Conservation (phyloP, 2,888 invertebrate genomes). For the Hesperia comma region DNA sequence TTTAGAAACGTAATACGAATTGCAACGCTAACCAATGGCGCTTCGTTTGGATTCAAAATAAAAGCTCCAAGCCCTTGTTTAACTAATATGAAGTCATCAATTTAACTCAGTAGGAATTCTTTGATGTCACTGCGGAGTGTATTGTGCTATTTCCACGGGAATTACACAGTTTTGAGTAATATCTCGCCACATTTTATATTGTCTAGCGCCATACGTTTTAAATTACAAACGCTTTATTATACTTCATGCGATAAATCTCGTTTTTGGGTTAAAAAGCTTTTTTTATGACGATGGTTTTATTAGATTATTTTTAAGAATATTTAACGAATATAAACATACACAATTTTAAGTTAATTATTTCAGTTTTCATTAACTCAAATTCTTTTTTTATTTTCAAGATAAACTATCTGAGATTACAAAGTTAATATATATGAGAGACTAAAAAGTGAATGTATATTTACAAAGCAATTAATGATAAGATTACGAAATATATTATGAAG, state of each 20-base stretch:
- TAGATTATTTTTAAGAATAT: constrained; percentile 2
- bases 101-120: constrained; percentile 54
- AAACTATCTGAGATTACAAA: too few relatives aligned
- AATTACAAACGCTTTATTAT: constrained; percentile 30
- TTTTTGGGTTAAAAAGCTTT: neutral
- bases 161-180: constrained; percentile 37
- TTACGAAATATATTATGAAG: too few relatives aligned
- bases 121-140: constrained; percentile 56
- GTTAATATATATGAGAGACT: too few relatives aligned
- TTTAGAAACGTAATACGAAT: constrained; percentile 32
- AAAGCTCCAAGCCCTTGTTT: constrained; percentile 45
- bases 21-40: constrained; percentile 30
- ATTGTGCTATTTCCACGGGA: constrained; percentile 37
- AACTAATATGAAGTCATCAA: constrained; percentile 60
- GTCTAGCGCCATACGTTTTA: constrained; percentile 35
- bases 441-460: too few relatives aligned
- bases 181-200: constrained; percentile 35
- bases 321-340: too few relatives aligned
- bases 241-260: constrained; percentile 19
- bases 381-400: too few relatives aligned
- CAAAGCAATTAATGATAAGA: too few relatives aligned
- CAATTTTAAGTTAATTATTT: too few relatives aligned
- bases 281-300: neutral
- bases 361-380: too few relatives aligned
- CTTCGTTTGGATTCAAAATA: constrained; percentile 38